A percentile compares a stretch with the other conserved stretches of the same genome.
Evolutionary conservation across 2,113 vertebrate species (phyloP).

Genomic region (Bubo bubo): DNA sequence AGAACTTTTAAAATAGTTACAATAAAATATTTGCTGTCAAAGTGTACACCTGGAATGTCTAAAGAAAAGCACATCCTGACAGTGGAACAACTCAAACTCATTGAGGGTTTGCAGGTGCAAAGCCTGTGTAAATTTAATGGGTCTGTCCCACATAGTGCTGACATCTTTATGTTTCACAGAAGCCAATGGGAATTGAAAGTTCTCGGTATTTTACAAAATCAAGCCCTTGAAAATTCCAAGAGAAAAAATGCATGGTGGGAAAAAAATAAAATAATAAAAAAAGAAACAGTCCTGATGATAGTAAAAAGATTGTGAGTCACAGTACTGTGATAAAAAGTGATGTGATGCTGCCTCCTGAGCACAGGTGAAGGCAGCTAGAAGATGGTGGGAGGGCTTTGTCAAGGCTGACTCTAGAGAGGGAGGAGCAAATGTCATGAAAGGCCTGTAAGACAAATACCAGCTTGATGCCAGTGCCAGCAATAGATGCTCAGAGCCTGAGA

Average conservation of each 20-base stretch:
- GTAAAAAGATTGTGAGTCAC: not conserved
- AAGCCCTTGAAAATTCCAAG: not conserved
- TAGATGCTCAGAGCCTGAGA: no score
- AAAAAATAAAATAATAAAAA: not conserved
- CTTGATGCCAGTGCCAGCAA: no score
- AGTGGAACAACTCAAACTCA: not conserved
- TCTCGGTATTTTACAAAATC: not conserved
- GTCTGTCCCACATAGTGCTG: not conserved
- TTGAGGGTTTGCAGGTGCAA: not conserved
- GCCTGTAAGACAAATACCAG: not conserved
- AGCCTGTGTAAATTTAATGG: not conserved
- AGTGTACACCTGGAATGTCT: not conserved
- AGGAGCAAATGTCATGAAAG: not conserved
- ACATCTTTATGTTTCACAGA: not conserved
- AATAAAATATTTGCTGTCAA: not conserved
- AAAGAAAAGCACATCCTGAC: not conserved
- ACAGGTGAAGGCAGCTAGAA: not conserved
- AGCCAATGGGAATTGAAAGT: not conserved
- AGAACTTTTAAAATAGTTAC: not conserved
- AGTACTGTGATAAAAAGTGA: not conserved
- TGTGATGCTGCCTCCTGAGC: not conserved
- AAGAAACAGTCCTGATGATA: not conserved
- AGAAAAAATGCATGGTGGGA: not conserved
- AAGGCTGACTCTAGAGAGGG: not conserved
- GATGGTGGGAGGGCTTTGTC: not conserved